phyloP scores from a whole-genome alignment of 2,888 invertebrate species.

The Cyaniris semiargus region DNA sequence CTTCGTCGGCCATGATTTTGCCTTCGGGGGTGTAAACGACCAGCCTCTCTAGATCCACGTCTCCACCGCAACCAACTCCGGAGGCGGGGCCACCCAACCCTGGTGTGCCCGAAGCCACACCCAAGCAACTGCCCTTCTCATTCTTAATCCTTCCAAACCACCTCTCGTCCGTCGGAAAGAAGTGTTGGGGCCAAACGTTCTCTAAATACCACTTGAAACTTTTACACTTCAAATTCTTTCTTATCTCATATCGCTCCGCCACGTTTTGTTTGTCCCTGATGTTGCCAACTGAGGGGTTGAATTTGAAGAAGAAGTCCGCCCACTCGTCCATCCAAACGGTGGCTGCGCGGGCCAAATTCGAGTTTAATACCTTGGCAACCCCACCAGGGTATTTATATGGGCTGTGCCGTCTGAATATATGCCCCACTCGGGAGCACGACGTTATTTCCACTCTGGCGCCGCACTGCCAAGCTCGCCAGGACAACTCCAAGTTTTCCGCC shows the following conservation, averaged over 20 bases:
- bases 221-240: slow-evolving; percentile 88
- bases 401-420: slow-evolving; percentile 94
- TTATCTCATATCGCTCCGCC: slow-evolving; percentile 83
- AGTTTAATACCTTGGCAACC: slow-evolving; percentile 90
- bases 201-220: slow-evolving; percentile 96
- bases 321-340: slow-evolving; percentile 99
- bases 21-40: slow-evolving; percentile 86
- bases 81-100: slow-evolving; percentile 87
- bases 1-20: slow-evolving; percentile 92
- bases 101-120: slow-evolving; percentile 68
- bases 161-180: slow-evolving; percentile 92
- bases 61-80: slow-evolving; percentile 82
- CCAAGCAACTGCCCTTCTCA: slow-evolving; percentile 65
- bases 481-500: slow-evolving; percentile 98
- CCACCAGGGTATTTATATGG: slow-evolving; percentile 98
- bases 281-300: slow-evolving; percentile 85
- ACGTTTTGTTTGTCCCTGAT: slow-evolving; percentile 82
- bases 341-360: slow-evolving; percentile 95
- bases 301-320: slow-evolving; percentile 94
- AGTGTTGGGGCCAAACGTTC: slow-evolving; percentile 97
- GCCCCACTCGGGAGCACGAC: slow-evolving; percentile 96
- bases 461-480: slow-evolving; percentile 98
- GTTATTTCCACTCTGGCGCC: slow-evolving; percentile 94
- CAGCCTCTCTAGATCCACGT: slow-evolving; percentile 83
- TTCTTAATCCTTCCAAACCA: slow-evolving; percentile 93